Evolutionary conservation across 1,140 invertebrate genomes (phyloP).

Genomic region (Bombyx mandarina): DNA sequence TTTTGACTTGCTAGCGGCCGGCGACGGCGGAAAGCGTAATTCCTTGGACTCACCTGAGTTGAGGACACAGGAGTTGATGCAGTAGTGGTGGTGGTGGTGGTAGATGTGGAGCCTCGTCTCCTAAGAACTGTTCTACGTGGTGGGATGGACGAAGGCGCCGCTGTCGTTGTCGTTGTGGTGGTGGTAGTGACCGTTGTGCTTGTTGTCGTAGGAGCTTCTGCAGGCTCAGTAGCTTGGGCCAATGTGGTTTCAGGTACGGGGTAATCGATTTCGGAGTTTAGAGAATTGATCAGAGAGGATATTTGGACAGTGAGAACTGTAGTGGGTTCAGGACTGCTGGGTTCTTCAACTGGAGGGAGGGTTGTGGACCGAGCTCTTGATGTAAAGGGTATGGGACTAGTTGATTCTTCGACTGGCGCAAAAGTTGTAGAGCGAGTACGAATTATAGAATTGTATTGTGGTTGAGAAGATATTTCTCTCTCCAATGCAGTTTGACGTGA

Average conservation of each 20-base stretch:
- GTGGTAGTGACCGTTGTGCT: slow-evolving; percentile 21
- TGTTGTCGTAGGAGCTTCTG: slow-evolving; percentile 24
- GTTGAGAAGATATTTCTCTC: slow-evolving; percentile 56
- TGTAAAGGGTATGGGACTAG: slow-evolving; percentile 41
- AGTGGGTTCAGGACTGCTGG: slow-evolving; percentile 50
- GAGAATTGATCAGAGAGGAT: slow-evolving; percentile 64
- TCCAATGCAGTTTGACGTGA: slow-evolving; percentile 48
- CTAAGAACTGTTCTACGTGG: slow-evolving; percentile 45
- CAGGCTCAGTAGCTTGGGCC: slow-evolving; percentile 22
- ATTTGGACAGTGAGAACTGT: slow-evolving; percentile 66
- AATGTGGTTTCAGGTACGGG: slow-evolving; percentile 27
- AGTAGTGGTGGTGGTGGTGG: slow-evolving; percentile 34
- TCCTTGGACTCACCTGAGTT: slow-evolving; percentile 70
- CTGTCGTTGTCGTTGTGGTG: slow-evolving; percentile 28
- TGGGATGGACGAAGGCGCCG: slow-evolving; percentile 37
- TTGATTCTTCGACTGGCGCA: slow-evolving; percentile 33
- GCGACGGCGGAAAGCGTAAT: slow-evolving; percentile 62
- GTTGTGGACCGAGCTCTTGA: slow-evolving; percentile 14
- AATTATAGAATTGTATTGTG: slow-evolving; percentile 53
- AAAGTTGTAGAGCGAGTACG: slow-evolving; percentile 48
- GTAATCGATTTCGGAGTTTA: slow-evolving; percentile 32
- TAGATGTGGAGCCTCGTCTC: slow-evolving; percentile 36
- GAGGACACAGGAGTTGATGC: slow-evolving; percentile 50
- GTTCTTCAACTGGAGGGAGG: slow-evolving; percentile 32
- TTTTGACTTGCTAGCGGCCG: slow-evolving; percentile 58